phyloP scores from a whole-genome alignment of 2,797 vertebrate species.

The Eupleurogrammus muticus region DNA sequence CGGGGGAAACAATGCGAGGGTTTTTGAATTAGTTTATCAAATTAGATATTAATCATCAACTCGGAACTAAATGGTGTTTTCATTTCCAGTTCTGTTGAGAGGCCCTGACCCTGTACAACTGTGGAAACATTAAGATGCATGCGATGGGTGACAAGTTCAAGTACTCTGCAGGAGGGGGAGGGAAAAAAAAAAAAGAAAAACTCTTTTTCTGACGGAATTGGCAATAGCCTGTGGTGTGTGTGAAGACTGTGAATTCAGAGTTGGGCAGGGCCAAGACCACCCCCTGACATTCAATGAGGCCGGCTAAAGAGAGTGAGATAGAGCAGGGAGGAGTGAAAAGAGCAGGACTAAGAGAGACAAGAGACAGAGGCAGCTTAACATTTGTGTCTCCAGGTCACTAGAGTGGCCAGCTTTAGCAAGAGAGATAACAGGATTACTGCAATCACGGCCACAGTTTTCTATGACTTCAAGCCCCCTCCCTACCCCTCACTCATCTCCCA shows the following conservation, averaged over 20 bases:
- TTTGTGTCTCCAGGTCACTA: slow-evolving; percentile 85
- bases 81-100: slow-evolving; percentile 45
- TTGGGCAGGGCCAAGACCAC: slow-evolving; percentile 77
- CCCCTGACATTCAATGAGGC: slow-evolving; percentile 80
- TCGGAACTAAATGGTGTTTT: slow-evolving; percentile 31
- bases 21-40: slow-evolving; percentile 71
- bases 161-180: slow-evolving; percentile 69
- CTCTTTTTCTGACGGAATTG: slow-evolving; percentile 81
- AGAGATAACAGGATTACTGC: slow-evolving; percentile 89
- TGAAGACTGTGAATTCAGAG: slow-evolving; percentile 76
- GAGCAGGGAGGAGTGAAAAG: slow-evolving; percentile 69
- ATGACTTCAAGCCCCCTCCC: slow-evolving; percentile 73
- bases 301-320: slow-evolving; percentile 76
- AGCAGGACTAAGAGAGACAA: slow-evolving; percentile 57
- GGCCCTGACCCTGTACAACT: slow-evolving; percentile 57
- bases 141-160: slow-evolving; percentile 69
- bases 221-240: slow-evolving; percentile 76
- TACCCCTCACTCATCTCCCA: slow-evolving; percentile 45
- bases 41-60: slow-evolving; percentile 74
- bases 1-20: slow-evolving; percentile 64
- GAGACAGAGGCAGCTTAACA: slow-evolving; percentile 84
- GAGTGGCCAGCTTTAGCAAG: slow-evolving; percentile 85
- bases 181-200: slow-evolving; percentile 64
- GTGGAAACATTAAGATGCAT: slow-evolving; percentile 76
- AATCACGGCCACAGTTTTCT: slow-evolving; percentile 81